Evolutionary conservation across 2,113 vertebrate genomes (phyloP).

Genomic region (Salminus brasiliensis): DNA sequence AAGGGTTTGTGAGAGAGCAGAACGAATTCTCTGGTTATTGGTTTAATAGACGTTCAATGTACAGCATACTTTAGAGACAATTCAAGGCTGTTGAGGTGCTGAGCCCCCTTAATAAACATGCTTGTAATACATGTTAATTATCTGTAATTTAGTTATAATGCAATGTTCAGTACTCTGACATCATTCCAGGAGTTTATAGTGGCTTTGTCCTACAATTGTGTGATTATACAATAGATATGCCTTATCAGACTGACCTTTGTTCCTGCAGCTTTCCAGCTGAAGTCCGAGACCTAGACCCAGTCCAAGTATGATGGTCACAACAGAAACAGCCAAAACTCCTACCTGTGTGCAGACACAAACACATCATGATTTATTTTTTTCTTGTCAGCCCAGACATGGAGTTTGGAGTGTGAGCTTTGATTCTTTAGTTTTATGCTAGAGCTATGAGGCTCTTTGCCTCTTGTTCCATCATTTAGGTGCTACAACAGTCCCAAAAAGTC

Average conservation of each 20-base stretch:
- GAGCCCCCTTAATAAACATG: not conserved
- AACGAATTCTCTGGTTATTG: not conserved
- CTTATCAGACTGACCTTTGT: slow-evolving; percentile 55
- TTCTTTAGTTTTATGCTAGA: too few relatives aligned
- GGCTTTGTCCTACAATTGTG: not conserved
- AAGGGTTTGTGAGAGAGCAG: too few relatives aligned
- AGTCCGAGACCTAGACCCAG: slow-evolving; percentile 72
- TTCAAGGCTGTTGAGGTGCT: not conserved
- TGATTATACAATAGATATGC: not conserved
- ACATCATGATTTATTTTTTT: too few relatives aligned
- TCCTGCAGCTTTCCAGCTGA: slow-evolving; percentile 63
- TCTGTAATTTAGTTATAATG: not conserved
- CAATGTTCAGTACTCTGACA: not conserved
- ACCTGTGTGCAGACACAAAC: slow-evolving; percentile 56
- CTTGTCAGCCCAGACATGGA: too few relatives aligned
- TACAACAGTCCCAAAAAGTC: too few relatives aligned
- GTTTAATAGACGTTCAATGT: not conserved
- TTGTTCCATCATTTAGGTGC: too few relatives aligned
- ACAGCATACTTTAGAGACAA: not conserved
- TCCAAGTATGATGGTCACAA: slow-evolving; percentile 68
- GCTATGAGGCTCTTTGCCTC: too few relatives aligned
- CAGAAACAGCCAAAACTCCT: slow-evolving; percentile 48
- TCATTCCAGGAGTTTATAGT: not conserved
- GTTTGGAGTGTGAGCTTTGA: too few relatives aligned
- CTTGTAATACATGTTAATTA: not conserved